Base-by-base conservation (phyloP, 2,888 invertebrate genomes). In the Hemithea aestivaria region DNA sequence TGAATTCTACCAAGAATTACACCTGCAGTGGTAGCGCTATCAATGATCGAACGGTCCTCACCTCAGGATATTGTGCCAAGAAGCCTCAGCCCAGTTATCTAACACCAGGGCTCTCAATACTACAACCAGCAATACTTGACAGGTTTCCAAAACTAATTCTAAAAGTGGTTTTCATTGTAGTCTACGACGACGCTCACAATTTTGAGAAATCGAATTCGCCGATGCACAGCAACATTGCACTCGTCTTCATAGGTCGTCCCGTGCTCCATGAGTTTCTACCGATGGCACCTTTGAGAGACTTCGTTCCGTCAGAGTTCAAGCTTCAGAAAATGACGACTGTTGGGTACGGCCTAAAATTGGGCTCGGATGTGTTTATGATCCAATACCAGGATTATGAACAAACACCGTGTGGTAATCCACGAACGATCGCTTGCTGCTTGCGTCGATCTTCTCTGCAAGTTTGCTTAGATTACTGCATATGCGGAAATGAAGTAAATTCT, bases 401-500 rank as follows among this genome's bases (percentile, higher is more conserved):
- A 40, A 56, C 56, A 1, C 60, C 74, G 0, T 83, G 83, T 48
- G 44, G 51, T 10, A 74, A 76, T 46, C 72, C 78, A n/a, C n/a
- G n/a, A n/a, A n/a, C n/a, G n/a, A n/a, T n/a, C n/a, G n/a, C n/a
- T n/a, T n/a, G n/a, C n/a, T n/a, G n/a, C n/a, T n/a, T n/a, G n/a
- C n/a, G n/a, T n/a, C n/a, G n/a, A n/a, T n/a, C n/a, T n/a, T n/a
- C n/a, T n/a, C n/a, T n/a, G n/a, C n/a, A n/a, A n/a, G n/a, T n/a
- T n/a, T n/a, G n/a, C n/a, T n/a, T n/a, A n/a, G n/a, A n/a, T 0
- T 77, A 81, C 43, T 78, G 75, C 45, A 50, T 80, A 9, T 82
- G 82, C 40, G 82, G 80, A 16, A 49, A 59, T 10, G 75, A 81
- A 53, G 49, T 58, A 21, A 38, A 56, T 1, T 36, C 42, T 4